Evolutionary conservation across 30 jellyfish, hydroid and myxozoan genomes (phyloP).

Genomic region (Aurelia sp.): DNA sequence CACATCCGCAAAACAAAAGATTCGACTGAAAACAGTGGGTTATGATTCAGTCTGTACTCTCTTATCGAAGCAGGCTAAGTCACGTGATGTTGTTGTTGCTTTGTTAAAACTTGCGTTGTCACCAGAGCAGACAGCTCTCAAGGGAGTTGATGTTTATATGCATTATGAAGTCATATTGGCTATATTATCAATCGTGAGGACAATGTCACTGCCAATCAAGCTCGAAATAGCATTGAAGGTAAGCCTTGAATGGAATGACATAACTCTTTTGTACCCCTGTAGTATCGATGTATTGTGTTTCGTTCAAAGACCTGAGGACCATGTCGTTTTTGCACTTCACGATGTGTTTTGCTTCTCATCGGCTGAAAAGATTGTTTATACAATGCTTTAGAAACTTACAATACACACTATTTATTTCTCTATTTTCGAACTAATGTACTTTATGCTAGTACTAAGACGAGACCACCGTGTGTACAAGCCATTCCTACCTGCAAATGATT

Average conservation of each 20-base stretch:
- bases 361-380: too few relatives aligned
- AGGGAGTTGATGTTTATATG: constrained; percentile 67
- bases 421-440: too few relatives aligned
- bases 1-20: constrained; percentile 46
- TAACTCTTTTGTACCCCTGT: neutral
- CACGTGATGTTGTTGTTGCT: constrained; percentile 75
- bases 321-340: too few relatives aligned
- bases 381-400: too few relatives aligned
- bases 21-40: constrained; percentile 66
- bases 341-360: too few relatives aligned
- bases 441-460: too few relatives aligned
- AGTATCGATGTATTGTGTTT: neutral
- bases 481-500: too few relatives aligned
- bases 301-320: too few relatives aligned
- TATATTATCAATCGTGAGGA: constrained; percentile 47
- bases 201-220: constrained; percentile 77
- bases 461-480: too few relatives aligned
- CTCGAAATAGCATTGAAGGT: constrained; percentile 93
- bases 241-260: neutral
- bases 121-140: constrained; percentile 47
- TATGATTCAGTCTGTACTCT: constrained; percentile 83
- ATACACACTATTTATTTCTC: too few relatives aligned
- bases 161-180: constrained; percentile 75
- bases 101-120: constrained; percentile 81
- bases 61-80: constrained; percentile 79